Base-by-base conservation (phyloP, 2,888 invertebrate species). In the Sipha maydis region DNA sequence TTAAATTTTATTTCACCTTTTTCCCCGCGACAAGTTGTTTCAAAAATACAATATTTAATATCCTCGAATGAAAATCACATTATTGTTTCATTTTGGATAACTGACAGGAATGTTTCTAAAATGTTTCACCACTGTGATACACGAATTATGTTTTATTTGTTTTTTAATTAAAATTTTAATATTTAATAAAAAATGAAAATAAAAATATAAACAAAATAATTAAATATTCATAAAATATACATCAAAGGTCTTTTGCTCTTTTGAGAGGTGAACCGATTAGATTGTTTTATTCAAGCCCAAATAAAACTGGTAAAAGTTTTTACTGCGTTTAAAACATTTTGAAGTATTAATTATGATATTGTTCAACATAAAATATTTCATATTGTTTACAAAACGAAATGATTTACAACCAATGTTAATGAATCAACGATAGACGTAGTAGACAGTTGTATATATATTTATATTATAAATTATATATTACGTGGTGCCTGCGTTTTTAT, bases 101-200 rank as follows among this genome's bases (percentile, higher is more conserved):
- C 31, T 25, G 21, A 31, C 41, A 69, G 69, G 21, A 69, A 69
- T 21, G 41, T n/a, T 28, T n/a, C 1, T 48, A 21, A 41, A 41
- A 82, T 69, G 67, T 82, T 82, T 69, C 31, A 41, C 28, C 48
- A 14, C 48, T 14, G 41, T 67, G 25, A 67, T n/a, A 80, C 28
- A 69, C 25, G 21, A 48, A 69, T 82, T 69, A 41, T 41, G n/a
- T 28, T 67, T 28, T 69, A 21, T 38, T 1, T 21, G 48, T 83
- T 83, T 83, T 83, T 83, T 83, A 71, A 83, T 71, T 82, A 82
- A 82, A 82, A 41, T 80, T 34, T 21, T 54, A 34, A 77, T 48
- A 28, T 41, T 38, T 25, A 41, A 5, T 9, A 41, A 41, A 11
- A 41, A 1, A 41, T 41, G 11, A 3, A 48, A 48, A 48, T 48